Evolutionary conservation across 1,140 invertebrate genomes (phyloP).

Genomic region (Sitobion miscanthi): DNA sequence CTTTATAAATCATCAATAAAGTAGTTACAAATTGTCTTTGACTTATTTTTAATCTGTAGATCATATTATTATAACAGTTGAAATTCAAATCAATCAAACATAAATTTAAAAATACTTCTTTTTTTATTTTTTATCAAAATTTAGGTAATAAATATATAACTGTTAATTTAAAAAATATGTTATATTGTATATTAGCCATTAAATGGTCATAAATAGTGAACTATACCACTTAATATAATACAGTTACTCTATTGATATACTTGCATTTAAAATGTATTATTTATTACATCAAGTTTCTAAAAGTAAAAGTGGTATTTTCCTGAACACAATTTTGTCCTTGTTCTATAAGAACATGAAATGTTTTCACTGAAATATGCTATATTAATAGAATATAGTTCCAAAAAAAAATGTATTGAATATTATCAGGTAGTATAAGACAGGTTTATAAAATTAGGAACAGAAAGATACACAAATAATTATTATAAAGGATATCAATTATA

Average conservation of each 20-base stretch:
- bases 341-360: not conserved
- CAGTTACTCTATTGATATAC: not conserved
- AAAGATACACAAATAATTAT: conserved; percentile 38
- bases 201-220: not conserved
- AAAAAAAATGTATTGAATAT: not conserved
- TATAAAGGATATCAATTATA: conserved; percentile 42
- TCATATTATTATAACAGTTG: too few relatives aligned
- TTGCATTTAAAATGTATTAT: not conserved
- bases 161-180: not conserved
- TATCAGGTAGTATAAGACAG: not conserved
- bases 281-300: not conserved
- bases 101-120: not conserved
- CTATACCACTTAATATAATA: not conserved
- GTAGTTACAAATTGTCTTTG: too few relatives aligned
- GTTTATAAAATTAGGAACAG: not conserved
- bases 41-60: too few relatives aligned
- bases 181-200: not conserved
- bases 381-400: too few relatives aligned
- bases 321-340: not conserved
- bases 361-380: not conserved
- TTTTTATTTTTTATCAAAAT: not conserved
- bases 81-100: not conserved
- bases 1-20: too few relatives aligned
- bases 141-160: not conserved
- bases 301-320: not conserved